Evolutionary conservation across 2,888 invertebrate genomes (phyloP).

Genomic region (Drosophila setosimentum): DNA sequence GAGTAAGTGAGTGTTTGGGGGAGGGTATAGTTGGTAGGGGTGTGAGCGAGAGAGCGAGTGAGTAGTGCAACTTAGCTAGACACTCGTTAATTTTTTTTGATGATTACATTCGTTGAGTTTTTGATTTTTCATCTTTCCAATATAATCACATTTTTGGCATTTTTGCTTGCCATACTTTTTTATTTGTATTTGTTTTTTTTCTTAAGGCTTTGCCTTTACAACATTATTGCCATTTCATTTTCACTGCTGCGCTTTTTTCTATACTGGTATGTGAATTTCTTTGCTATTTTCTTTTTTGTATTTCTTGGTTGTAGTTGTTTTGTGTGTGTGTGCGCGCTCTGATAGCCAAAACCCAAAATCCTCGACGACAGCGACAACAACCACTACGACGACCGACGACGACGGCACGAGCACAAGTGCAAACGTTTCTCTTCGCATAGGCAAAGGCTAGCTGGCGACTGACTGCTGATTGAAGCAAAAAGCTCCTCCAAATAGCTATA

Average conservation of each 20-base stretch:
- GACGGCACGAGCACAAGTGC: constrained; percentile 62
- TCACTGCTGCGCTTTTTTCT: constrained; percentile 61
- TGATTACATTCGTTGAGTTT: constrained; percentile 44
- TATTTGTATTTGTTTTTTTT: constrained; percentile 1
- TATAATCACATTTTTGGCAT: constrained; percentile 33
- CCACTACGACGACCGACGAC: constrained; percentile 36
- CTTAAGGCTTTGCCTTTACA: constrained; percentile 48
- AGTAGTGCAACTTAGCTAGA: constrained; percentile 58
- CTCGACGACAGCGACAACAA: constrained; percentile 63
- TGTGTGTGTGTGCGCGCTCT: constrained; percentile 55
- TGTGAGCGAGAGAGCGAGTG: constrained; percentile 24
- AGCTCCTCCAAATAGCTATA: constrained; percentile 64
- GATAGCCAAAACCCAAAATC: constrained; percentile 74
- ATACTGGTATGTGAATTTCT: constrained; percentile 59
- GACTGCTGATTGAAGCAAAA: constrained; percentile 64
- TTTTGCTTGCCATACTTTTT: constrained; percentile 44
- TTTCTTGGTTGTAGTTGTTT: constrained; percentile 15
- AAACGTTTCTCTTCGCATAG: constrained; percentile 73
- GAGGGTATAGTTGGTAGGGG: constrained; percentile 5
- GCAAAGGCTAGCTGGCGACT: constrained; percentile 71
- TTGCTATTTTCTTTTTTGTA: constrained; percentile 38
- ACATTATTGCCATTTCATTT: constrained; percentile 59
- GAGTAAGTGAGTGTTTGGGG: constrained; percentile 6
- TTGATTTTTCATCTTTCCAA: constrained; percentile 35
- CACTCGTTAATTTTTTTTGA: constrained; percentile 37